A percentile compares a stretch with the other conserved stretches of the same genome.
Conservation (phyloP, 2,113 vertebrate species). For the Isurus oxyrinchus region DNA sequence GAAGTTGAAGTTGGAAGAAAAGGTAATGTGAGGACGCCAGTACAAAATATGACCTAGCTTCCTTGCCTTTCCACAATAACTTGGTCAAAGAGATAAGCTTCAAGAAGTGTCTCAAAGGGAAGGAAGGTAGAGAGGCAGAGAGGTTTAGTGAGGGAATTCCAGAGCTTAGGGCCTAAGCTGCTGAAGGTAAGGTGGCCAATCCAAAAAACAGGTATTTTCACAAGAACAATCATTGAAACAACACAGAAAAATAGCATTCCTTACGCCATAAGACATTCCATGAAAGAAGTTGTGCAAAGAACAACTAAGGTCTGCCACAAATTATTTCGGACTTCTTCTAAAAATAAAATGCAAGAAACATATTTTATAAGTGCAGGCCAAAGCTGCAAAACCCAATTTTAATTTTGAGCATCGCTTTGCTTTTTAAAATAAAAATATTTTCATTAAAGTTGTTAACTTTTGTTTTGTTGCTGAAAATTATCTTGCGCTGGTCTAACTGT, state of each 20-base stretch:
- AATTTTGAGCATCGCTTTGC: background rate
- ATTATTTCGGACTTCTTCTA: background rate
- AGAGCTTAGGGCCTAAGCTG: background rate
- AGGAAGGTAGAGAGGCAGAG: background rate
- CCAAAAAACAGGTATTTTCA: background rate
- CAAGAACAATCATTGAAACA: background rate
- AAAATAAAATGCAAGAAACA: background rate
- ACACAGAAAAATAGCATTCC: background rate
- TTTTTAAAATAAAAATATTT: background rate
- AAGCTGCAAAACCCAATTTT: background rate
- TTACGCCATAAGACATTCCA: background rate
- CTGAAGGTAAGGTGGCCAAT: background rate
- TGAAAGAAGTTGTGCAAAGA: background rate
- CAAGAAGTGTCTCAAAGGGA: background rate
- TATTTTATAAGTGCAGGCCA: background rate
- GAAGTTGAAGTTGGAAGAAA: background rate
- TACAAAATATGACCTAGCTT: background rate
- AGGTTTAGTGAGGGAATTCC: background rate
- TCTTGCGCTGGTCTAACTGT: background rate
- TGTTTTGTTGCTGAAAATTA: background rate
- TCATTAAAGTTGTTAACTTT: background rate
- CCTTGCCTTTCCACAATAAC: too few species aligned
- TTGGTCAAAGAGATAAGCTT: background rate
- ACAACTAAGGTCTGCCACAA: background rate
- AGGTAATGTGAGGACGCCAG: background rate